Evolutionary conservation across 2,113 vertebrate genomes (phyloP), one percentile per base, ranked within the genome.

Genomic region (Rhinogobius similis): DNA sequence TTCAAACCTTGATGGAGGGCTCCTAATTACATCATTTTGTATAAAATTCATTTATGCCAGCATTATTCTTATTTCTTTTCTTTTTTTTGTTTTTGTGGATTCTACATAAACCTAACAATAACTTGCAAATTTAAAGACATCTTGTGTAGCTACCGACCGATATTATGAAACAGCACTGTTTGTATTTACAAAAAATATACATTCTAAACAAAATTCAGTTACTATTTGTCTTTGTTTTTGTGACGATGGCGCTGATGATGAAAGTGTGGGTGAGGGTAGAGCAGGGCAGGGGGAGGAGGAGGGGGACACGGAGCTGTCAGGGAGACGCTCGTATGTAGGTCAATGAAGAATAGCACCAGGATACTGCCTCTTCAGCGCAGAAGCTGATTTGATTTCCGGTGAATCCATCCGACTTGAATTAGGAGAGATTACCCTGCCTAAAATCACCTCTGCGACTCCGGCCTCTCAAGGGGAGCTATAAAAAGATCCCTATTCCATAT

Each of bases 351-450:
- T 85, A 84, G 80, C 88, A 70, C 81, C 67, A 89, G 87, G 87
- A 90, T 92, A 90, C 89, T 91, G 88, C 85, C 75, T 87, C 77
- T 70, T 89, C 86, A 83, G 81, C 89, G 74, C 75, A 79, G 72
- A 85, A 86, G 83, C 78, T 90, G 89, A 89, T 85, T 87, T 92
- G 90, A 91, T 92, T 90, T 89, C 85, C 80, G 73, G 85, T 89
- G 83, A 87, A 92, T 88, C 89, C 75, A 80, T 87, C 83, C 75
- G 78, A 88, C 89, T 87, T 85, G 85, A 91, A 91, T 89, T 88
- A 87, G 87, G 89, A 87, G 78, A 81, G 82, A 89, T 88, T 89
- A 89, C 77, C 70, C 80, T 73, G 44, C 27, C 55, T 67, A 82
- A 88, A 85, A 89, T 89, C 87, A 90, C 86, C 82, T 86, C 50